Conservation (phyloP, 2,888 invertebrate species). For the Nasonia oneida region DNA sequence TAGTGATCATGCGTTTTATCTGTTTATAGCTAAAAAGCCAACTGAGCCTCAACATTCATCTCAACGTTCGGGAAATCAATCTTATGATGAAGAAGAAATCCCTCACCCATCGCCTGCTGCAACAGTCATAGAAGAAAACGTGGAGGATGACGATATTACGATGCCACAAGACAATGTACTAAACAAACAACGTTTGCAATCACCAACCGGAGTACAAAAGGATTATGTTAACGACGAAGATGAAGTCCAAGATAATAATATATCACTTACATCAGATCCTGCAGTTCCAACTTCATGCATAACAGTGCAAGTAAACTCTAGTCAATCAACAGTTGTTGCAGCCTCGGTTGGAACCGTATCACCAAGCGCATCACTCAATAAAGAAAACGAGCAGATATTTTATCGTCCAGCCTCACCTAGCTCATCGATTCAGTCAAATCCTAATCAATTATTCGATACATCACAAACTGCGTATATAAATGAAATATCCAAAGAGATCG, state of each 20-base stretch:
- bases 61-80: not conserved
- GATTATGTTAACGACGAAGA: too few relatives aligned
- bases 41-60: not conserved
- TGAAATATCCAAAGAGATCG: not conserved
- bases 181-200: too few relatives aligned
- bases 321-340: not conserved
- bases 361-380: too few relatives aligned
- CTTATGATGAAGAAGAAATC: not conserved
- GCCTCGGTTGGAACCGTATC: too few relatives aligned
- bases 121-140: not conserved
- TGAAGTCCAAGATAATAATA: not conserved
- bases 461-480: not conserved
- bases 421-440: not conserved
- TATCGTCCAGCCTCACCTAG: too few relatives aligned
- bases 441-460: not conserved
- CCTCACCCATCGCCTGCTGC: not conserved
- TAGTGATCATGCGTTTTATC: not conserved
- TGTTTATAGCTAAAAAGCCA: not conserved
- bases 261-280: not conserved
- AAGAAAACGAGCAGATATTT: too few relatives aligned
- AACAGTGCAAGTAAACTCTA: not conserved
- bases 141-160: not conserved
- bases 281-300: not conserved
- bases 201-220: too few relatives aligned
- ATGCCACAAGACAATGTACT: not conserved